These are phyloP conservation scores for Acanthosepion pharaonis DNA, from an alignment of 2,888 invertebrate species.

Conservation along the genomic window DNA sequence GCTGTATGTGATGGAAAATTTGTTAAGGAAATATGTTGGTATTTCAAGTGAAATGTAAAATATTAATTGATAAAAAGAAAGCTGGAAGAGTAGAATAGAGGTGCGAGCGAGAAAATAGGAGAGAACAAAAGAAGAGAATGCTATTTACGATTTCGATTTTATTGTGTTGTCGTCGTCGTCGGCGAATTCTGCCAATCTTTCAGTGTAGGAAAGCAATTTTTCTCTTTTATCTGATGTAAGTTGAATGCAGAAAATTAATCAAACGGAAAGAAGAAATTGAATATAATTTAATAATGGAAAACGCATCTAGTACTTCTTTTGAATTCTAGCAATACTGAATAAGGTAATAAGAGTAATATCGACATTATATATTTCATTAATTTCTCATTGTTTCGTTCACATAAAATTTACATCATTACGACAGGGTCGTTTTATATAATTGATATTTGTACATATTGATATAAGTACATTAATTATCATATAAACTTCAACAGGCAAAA, in stretches of 20 bases:
- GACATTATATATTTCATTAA: not conserved
- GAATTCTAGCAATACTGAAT: not conserved
- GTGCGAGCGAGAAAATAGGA: not conserved
- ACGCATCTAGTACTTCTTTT: not conserved
- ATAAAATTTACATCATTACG: not conserved
- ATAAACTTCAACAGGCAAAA: too few species aligned
- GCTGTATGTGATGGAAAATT: too few species aligned
- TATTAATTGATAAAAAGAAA: not conserved
- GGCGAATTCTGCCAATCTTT: not conserved
- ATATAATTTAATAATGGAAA: not conserved
- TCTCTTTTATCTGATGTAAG: not conserved
- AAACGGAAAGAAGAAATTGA: not conserved
- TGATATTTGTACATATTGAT: too few species aligned
- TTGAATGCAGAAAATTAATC: not conserved
- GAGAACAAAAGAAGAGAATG: not conserved
- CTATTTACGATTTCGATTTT: not conserved
- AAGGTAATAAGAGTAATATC: not conserved
- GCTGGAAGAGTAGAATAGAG: not conserved
- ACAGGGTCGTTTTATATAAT: not conserved
- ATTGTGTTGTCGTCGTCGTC: not conserved
- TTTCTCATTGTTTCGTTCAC: not conserved
- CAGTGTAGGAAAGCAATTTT: not conserved
- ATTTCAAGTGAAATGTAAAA: too few species aligned
- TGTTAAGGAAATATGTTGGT: too few species aligned
- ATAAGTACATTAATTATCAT: too few species aligned